These are phyloP conservation scores for Lagocephalus sceleratus DNA, from an alignment of 2,797 vertebrate genomes.

Conservation along the genomic window DNA sequence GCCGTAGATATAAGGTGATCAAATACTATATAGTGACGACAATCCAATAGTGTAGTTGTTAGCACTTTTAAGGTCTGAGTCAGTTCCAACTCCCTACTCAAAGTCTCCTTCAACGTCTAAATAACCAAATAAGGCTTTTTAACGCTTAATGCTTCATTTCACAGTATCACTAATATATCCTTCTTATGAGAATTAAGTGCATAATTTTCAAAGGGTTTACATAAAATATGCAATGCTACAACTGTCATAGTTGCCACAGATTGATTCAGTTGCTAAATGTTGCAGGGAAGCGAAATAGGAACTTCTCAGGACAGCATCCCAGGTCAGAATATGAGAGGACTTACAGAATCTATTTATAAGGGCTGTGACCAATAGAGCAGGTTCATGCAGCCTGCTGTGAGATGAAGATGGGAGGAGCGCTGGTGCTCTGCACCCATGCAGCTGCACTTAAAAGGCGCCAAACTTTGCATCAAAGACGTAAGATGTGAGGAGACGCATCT, in stretches of 20 bases:
- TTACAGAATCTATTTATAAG: slow-evolving; percentile 1
- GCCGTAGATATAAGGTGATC: too few relatives aligned
- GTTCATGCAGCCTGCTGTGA: slow-evolving; percentile 11
- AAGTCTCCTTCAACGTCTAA: too few relatives aligned
- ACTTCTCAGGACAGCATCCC: slow-evolving; percentile 7
- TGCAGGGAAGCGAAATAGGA: slow-evolving; percentile 14
- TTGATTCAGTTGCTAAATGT: background rate
- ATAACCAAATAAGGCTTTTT: background rate
- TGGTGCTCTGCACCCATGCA: slow-evolving; percentile 15
- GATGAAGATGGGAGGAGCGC: slow-evolving; percentile 30
- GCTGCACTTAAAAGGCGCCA: slow-evolving; percentile 20
- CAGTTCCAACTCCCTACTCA: too few relatives aligned
- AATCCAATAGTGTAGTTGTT: too few relatives aligned
- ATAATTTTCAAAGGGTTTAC: too few relatives aligned
- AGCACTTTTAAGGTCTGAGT: too few relatives aligned
- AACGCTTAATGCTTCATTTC: background rate
- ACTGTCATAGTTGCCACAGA: too few relatives aligned
- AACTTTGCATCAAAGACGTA: slow-evolving; percentile 23
- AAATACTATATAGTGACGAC: too few relatives aligned
- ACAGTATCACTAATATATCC: too few relatives aligned
- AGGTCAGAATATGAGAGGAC: slow-evolving; percentile 1
- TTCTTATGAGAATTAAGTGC: too few relatives aligned
- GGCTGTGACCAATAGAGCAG: slow-evolving; percentile 19
- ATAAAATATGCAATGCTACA: too few relatives aligned
- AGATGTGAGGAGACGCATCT: slow-evolving; percentile 34